These are phyloP conservation scores for Stenodera caucasica DNA, from an alignment of 2,888 invertebrate genomes.

Conservation along the genomic window DNA sequence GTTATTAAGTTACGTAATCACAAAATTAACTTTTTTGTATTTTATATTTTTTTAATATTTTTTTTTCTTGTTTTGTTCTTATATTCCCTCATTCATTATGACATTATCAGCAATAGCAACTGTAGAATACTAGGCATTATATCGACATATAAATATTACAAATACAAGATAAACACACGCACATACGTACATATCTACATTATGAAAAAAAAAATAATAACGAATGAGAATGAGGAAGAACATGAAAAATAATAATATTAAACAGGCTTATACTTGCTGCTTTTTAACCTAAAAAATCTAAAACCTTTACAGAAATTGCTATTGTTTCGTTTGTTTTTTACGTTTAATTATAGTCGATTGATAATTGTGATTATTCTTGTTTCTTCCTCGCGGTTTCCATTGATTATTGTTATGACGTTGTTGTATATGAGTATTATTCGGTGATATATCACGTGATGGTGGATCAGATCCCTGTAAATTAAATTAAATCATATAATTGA, in stretches of 20 bases:
- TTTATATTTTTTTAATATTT: slow-evolving; percentile 13
- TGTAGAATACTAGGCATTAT: slow-evolving; percentile 26
- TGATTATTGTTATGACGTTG: slow-evolving; percentile 33
- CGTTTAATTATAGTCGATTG: slow-evolving; percentile 38
- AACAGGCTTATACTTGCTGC: slow-evolving; percentile 14
- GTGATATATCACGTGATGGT: slow-evolving; percentile 53
- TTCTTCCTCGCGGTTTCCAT: slow-evolving; percentile 27
- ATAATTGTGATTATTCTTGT: slow-evolving; percentile 34
- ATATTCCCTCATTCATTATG: slow-evolving; percentile 14
- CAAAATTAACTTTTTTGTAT: slow-evolving; percentile 21
- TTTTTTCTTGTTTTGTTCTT: slow-evolving; percentile 23
- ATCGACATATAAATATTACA: not conserved
- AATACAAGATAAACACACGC: slow-evolving; percentile 7
- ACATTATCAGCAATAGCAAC: slow-evolving; percentile 27
- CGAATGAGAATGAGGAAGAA: not conserved
- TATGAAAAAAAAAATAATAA: not conserved
- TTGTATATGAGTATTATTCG: slow-evolving; percentile 40
- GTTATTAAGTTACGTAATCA: slow-evolving; percentile 13
- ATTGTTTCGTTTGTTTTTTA: slow-evolving; percentile 43
- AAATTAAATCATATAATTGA: too few relatives aligned
- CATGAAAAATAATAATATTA: not conserved
- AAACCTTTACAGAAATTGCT: slow-evolving; percentile 27
- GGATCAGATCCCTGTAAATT: slow-evolving; percentile 50
- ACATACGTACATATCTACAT: not conserved
- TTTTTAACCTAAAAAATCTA: slow-evolving; percentile 17